Conservation (phyloP, 2,113 vertebrate genomes). For the Grammomys surdaster region DNA sequence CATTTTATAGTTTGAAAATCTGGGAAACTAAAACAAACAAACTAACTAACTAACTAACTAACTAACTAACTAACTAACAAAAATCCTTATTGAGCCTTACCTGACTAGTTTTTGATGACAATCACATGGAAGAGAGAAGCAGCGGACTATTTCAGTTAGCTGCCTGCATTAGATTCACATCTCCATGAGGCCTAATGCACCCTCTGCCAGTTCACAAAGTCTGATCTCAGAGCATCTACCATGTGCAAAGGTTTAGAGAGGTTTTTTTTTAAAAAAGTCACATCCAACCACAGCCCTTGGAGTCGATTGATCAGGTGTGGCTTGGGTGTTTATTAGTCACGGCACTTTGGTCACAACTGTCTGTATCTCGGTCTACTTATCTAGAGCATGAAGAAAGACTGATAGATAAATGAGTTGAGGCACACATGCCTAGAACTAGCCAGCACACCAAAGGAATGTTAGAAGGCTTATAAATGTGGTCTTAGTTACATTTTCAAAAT, state of each 20-base stretch:
- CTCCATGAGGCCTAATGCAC: background rate
- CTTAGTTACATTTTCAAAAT: background rate
- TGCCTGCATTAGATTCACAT: conserved; percentile 27
- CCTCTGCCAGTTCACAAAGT: background rate
- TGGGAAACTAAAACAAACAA: background rate
- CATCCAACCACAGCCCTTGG: background rate
- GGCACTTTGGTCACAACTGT: background rate
- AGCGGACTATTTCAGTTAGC: background rate
- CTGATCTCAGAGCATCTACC: background rate
- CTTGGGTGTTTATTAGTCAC: background rate
- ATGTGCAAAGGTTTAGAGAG: background rate
- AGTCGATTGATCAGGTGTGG: background rate
- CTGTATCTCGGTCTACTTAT: conserved; percentile 38
- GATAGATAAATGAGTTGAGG: conserved; percentile 10
- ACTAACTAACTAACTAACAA: background rate
- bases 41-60: no score
- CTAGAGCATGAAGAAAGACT: background rate
- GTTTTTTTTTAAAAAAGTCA: background rate
- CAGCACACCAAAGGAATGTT: background rate
- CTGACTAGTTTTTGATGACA: background rate
- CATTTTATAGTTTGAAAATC: conserved; percentile 4
- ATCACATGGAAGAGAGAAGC: background rate
- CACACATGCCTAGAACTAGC: background rate
- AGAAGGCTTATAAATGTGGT: background rate
- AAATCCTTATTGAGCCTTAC: background rate